A percentile compares a stretch with the other conserved stretches of the same genome.
phyloP scores from a whole-genome alignment of 2,888 invertebrate species.

The Ischnus inquisitorius region DNA sequence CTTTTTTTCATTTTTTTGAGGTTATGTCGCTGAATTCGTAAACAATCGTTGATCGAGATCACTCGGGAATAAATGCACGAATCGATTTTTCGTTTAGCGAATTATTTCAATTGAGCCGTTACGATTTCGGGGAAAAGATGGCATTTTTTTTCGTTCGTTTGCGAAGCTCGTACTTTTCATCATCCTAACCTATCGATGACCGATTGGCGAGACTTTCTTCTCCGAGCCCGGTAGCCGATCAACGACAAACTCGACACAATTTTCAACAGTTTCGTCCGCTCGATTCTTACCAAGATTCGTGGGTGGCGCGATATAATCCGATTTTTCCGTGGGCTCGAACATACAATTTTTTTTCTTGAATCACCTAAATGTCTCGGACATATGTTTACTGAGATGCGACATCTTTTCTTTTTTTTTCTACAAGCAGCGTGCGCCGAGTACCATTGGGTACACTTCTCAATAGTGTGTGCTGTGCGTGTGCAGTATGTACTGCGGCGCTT shows the following conservation, averaged over 20 bases:
- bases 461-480: too few relatives aligned
- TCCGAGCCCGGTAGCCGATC: neutral
- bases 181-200: conserved; percentile 54
- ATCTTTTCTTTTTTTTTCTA: conserved; percentile 53
- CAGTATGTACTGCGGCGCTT: too few relatives aligned
- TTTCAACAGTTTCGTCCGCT: neutral
- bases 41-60: neutral
- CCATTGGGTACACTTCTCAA: neutral
- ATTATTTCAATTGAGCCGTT: neutral
- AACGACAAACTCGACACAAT: neutral
- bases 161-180: conserved; percentile 12
- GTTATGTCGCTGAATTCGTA: conserved; percentile 23
- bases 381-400: conserved; percentile 68
- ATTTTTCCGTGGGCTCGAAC: conserved; percentile 6
- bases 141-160: neutral
- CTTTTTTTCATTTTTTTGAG: neutral
- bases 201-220: neutral
- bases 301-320: neutral
- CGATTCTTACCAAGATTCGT: conserved; percentile 39
- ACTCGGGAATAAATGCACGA: neutral
- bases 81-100: neutral
- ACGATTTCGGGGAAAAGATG: conserved; percentile 22
- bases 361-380: conserved; percentile 47
- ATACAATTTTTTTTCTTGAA: conserved; percentile 20
- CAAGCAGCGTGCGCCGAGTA: neutral